These are phyloP conservation scores for Paraescarpia echinospica DNA, from an alignment of 1,140 invertebrate species.

Conservation along the genomic window DNA sequence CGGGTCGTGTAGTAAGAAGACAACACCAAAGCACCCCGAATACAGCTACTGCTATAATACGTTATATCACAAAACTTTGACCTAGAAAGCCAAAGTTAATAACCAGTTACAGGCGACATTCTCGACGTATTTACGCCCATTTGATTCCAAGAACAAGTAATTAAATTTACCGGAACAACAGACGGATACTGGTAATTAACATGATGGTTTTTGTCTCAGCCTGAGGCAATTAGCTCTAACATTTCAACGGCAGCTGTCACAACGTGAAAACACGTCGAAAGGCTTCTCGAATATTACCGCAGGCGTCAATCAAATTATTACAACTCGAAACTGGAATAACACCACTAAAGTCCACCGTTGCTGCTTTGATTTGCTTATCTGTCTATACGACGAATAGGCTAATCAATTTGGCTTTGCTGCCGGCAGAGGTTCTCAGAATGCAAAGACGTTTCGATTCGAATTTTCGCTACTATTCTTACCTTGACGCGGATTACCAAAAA, in stretches of 20 bases:
- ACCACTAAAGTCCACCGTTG: neutral
- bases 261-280: neutral
- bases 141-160: neutral
- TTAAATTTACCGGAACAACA: neutral
- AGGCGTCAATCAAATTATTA: neutral
- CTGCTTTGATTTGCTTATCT: neutral
- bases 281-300: neutral
- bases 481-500: neutral
- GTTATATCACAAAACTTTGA: too few relatives aligned
- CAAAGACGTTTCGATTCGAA: neutral
- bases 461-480: neutral
- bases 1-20: too few relatives aligned
- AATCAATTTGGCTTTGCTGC: neutral
- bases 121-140: neutral
- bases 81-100: too few relatives aligned
- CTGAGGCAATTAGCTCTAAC: neutral
- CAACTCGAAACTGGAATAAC: neutral
- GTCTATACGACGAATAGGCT: neutral
- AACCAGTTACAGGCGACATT: neutral
- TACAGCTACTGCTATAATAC: too few relatives aligned
- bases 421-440: neutral
- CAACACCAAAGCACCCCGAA: too few relatives aligned
- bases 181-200: neutral
- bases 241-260: neutral
- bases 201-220: neutral